Percentiles rank a stretch among this genome's conserved stretches.
Evolutionary conservation across 2,888 invertebrate genomes (phyloP).

Genomic region (Polydrusus pterygomalis): DNA sequence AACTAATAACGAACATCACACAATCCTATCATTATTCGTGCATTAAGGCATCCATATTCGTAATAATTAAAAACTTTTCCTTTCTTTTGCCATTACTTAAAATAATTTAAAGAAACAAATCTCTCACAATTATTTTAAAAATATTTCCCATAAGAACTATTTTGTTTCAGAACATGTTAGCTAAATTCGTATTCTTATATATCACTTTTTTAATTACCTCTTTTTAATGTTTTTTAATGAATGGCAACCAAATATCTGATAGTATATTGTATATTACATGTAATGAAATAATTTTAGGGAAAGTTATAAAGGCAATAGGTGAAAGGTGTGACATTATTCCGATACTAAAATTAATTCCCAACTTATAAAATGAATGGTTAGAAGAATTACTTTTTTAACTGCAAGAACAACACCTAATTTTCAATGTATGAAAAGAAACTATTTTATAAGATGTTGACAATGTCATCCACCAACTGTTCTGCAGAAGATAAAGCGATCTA

Average conservation of each 20-base stretch:
- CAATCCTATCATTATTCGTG: conserved; percentile 2
- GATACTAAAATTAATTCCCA: neutral
- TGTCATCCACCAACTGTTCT: too few relatives aligned
- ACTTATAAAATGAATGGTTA: too few relatives aligned
- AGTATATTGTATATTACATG: neutral
- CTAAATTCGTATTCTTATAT: neutral
- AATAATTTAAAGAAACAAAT: neutral
- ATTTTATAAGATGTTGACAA: too few relatives aligned
- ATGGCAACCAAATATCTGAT: neutral
- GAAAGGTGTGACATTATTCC: neutral
- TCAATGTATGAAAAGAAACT: too few relatives aligned
- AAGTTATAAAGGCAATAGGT: conserved; percentile 1
- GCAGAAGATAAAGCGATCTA: too few relatives aligned
- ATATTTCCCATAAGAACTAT: conserved; percentile 8
- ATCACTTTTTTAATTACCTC: neutral
- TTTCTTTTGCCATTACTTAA: conserved; percentile 11
- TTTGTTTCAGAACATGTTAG: neutral
- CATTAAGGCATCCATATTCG: neutral
- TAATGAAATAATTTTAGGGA: neutral
- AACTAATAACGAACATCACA: conserved; percentile 4
- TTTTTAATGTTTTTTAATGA: neutral
- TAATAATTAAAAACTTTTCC: conserved; percentile 15
- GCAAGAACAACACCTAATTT: too few relatives aligned
- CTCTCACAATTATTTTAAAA: conserved; percentile 3
- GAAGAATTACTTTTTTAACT: too few relatives aligned